A percentile compares a stretch with the other conserved stretches of the same genome.
Conservation (phyloP, 2,113 vertebrate species). For the Campylomormyrus numenius region DNA sequence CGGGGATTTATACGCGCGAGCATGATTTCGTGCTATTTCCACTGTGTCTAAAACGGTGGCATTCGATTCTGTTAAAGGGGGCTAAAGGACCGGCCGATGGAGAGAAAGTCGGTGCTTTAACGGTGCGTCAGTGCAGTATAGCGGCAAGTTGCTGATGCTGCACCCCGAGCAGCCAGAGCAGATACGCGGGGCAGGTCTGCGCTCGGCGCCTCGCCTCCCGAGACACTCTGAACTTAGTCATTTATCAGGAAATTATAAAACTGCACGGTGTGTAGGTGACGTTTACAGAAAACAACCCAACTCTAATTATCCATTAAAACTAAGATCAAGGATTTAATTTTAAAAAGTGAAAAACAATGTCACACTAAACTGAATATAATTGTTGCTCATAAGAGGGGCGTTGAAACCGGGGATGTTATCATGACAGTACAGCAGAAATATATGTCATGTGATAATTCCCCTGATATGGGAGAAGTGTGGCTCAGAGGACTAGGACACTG, state of each 20-base stretch:
- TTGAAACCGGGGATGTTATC: too few relatives aligned
- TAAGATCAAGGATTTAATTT: background rate
- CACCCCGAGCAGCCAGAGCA: background rate
- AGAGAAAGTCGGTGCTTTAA: background rate
- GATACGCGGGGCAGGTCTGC: background rate
- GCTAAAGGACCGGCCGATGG: background rate
- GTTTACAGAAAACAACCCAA: background rate
- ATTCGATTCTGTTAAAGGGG: background rate
- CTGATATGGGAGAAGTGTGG: background rate
- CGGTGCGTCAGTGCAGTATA: conserved; percentile 22
- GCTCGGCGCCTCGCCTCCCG: background rate
- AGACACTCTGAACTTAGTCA: background rate
- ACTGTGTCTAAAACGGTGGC: background rate
- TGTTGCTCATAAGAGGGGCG: background rate
- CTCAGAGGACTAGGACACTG: background rate
- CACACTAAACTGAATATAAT: background rate
- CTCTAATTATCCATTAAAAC: background rate
- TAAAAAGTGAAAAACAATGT: background rate
- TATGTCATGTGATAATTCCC: background rate
- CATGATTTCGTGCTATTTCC: background rate
- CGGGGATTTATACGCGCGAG: background rate
- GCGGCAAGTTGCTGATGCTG: conserved; percentile 24
- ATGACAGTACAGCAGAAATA: background rate
- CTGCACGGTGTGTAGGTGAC: background rate
- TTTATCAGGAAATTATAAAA: background rate